Conservation (phyloP, 2,113 vertebrate genomes). For the Petromus typicus region DNA sequence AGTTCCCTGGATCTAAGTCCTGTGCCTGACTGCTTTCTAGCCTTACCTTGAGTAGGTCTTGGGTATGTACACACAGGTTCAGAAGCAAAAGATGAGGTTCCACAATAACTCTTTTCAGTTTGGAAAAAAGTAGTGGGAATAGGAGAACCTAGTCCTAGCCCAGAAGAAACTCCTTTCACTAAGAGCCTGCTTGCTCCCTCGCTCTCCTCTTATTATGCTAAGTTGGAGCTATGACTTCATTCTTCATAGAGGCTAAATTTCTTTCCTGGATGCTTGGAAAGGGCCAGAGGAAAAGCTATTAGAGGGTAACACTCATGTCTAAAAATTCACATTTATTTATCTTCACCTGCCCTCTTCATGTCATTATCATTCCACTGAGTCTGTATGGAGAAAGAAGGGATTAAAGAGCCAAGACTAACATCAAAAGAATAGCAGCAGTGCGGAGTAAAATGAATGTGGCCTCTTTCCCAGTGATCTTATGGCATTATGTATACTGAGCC, state of each 20-base stretch:
- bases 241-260: slow-evolving; percentile 77
- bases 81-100: slow-evolving; percentile 66
- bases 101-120: slow-evolving; percentile 70
- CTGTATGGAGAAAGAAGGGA: slow-evolving; percentile 64
- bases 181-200: slow-evolving; percentile 10
- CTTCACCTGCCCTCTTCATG: slow-evolving; percentile 72
- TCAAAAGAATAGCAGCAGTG: slow-evolving; percentile 61
- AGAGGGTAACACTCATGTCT: slow-evolving; percentile 78
- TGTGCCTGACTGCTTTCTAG: slow-evolving; percentile 43
- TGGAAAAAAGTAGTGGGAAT: slow-evolving; percentile 72
- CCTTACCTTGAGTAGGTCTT: slow-evolving; percentile 60
- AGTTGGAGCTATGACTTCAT: slow-evolving; percentile 82
- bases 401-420: slow-evolving; percentile 65
- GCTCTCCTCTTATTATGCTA: slow-evolving; percentile 78
- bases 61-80: slow-evolving; percentile 23
- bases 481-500: slow-evolving; percentile 18
- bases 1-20: slow-evolving; percentile 11
- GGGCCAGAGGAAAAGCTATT: slow-evolving; percentile 73
- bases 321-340: slow-evolving; percentile 78
- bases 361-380: slow-evolving; percentile 76
- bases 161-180: slow-evolving; percentile 73
- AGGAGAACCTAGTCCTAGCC: slow-evolving; percentile 80
- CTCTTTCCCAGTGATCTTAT: slow-evolving; percentile 28
- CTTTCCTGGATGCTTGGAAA: slow-evolving; percentile 74
- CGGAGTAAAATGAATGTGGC: slow-evolving; percentile 31